Evolutionary conservation across 2,888 invertebrate species (phyloP).

Genomic region (Drosophila tripunctata): DNA sequence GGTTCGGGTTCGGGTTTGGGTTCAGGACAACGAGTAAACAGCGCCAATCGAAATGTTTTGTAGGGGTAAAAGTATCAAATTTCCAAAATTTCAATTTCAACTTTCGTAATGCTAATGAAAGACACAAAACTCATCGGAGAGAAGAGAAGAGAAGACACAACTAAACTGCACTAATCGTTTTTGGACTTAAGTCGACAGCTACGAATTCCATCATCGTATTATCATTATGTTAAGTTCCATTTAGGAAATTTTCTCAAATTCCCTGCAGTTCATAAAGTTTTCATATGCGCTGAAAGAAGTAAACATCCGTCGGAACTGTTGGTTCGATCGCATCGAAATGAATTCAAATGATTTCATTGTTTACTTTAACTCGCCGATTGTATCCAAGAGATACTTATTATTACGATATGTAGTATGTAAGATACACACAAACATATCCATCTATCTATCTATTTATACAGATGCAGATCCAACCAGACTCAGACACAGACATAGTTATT

Average conservation of each 20-base stretch:
- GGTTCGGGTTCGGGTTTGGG: too few species aligned
- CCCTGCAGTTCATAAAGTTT: constrained; percentile 48
- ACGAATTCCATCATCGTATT: background rate
- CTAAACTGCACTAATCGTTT: constrained; percentile 20
- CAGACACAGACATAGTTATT: constrained; percentile 1
- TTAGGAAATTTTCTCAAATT: constrained; percentile 12
- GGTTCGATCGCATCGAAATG: constrained; percentile 34
- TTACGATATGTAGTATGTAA: too few species aligned
- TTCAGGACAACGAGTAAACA: too few species aligned
- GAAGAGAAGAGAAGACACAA: constrained; percentile 24
- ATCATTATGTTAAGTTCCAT: background rate
- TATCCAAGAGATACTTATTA: constrained; percentile 28
- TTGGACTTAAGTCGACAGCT: background rate
- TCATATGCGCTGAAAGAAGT: constrained; percentile 16
- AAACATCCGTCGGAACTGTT: constrained; percentile 61
- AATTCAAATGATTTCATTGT: constrained; percentile 71
- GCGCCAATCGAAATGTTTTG: too few species aligned
- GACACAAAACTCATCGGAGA: constrained; percentile 3
- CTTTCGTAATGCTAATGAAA: background rate
- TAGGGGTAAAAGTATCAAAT: too few species aligned
- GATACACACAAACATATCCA: constrained; percentile 22
- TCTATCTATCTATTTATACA: constrained; percentile 33
- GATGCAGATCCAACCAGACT: constrained; percentile 15
- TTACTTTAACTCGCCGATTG: constrained; percentile 41
- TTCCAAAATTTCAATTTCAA: too few species aligned